Evolutionary conservation across 92 coral and sea anemone species (phyloP).

Genomic region (Siderastrea radians): DNA sequence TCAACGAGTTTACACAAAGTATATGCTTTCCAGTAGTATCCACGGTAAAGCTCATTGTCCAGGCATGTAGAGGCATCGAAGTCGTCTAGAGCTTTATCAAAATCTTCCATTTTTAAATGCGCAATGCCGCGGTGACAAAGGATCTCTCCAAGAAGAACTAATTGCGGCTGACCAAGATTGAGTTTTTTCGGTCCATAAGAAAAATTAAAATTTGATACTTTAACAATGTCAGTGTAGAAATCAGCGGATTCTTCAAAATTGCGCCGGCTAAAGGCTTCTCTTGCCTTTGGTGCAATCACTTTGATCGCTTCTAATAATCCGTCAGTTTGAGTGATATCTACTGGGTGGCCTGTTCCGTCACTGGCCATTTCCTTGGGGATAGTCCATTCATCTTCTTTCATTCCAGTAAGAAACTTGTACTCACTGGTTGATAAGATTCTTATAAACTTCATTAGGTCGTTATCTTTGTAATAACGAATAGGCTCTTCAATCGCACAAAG

Average conservation of each 20-base stretch:
- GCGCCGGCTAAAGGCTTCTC: not conserved
- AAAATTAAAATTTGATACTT: not conserved
- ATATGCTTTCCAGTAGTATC: slow-evolving; percentile 9
- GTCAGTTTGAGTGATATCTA: not conserved
- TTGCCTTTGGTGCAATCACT: not conserved
- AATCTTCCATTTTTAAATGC: not conserved
- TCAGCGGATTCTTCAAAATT: not conserved
- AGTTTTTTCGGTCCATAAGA: not conserved
- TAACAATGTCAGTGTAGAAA: not conserved
- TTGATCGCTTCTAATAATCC: not conserved
- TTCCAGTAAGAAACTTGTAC: not conserved
- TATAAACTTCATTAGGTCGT: not conserved
- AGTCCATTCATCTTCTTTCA: not conserved
- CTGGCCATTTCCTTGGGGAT: not conserved
- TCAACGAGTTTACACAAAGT: not conserved
- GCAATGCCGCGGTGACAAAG: not conserved
- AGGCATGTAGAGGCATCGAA: not conserved
- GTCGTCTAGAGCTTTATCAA: not conserved
- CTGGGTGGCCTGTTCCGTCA: not conserved
- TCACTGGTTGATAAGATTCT: not conserved
- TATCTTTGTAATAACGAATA: not conserved
- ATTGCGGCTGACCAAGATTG: too few species aligned
- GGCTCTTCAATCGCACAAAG: not conserved
- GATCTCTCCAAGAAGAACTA: not conserved
- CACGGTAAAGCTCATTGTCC: not conserved